Conservation (phyloP, 92 coral and sea anemone genomes). For the Porites divaricata region DNA sequence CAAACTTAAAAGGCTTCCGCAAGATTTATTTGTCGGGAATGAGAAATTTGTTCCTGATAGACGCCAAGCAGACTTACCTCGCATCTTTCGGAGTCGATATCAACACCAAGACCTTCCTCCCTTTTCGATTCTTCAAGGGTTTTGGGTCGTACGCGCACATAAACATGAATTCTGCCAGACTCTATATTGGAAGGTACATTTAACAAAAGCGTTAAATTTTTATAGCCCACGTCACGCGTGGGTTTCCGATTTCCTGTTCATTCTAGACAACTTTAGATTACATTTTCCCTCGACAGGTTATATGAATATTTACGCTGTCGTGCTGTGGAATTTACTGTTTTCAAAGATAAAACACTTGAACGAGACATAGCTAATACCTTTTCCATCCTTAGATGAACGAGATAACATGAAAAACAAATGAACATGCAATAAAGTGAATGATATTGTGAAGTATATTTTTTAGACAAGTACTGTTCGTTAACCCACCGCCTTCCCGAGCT, state of each 20-base stretch:
- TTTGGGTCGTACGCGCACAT: constrained; percentile 86
- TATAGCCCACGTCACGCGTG: background rate
- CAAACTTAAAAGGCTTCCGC: background rate
- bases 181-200: constrained; percentile 46
- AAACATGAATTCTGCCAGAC: constrained; percentile 84
- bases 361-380: background rate
- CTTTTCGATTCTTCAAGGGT: constrained; percentile 72
- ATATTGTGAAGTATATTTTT: background rate
- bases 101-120: constrained; percentile 83
- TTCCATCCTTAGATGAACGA: background rate
- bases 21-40: no score
- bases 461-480: background rate
- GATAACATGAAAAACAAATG: constrained; percentile 17
- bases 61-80: constrained; percentile 65
- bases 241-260: background rate
- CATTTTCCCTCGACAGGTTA: background rate
- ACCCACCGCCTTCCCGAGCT: constrained; percentile 36
- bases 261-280: background rate
- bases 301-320: background rate
- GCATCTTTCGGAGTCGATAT: constrained; percentile 63
- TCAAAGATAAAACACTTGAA: background rate
- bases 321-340: background rate
- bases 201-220: background rate
- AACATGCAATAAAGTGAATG: background rate
- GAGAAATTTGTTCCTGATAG: background rate